Base-by-base conservation (phyloP, 2,888 invertebrate genomes). In the Clitarchus hookeri region DNA sequence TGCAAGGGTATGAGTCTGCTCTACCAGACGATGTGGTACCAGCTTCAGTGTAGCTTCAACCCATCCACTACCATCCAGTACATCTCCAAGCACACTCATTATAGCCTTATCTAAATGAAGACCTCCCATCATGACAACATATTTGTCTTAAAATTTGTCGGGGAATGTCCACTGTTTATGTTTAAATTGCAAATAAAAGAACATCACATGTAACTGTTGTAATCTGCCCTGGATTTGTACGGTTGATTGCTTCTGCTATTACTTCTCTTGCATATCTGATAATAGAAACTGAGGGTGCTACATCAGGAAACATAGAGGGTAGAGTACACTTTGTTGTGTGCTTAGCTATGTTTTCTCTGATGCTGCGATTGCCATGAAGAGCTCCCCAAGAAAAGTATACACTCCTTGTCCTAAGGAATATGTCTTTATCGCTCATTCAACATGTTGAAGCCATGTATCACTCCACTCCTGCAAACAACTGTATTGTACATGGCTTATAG, bases 301-400 rank as follows among this genome's bases (percentile, higher is more conserved):
- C 82, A 82, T 82, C 26, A 82, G 27, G 23, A 82, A 82, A 36
- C 82, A 82, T 82, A 25, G 82, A 36, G 25, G 27, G 27, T 6
- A 82, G 82, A 27, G 82, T 6, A 27, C 36, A 36, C 19, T 82
- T 82, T 82, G 82, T 82, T 44, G 36, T 27, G 44, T 82, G 82
- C 19, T 82, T 82, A 25, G 65, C 65, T 65, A 65, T 8, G 8
- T 65, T 65, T 65, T 65, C 23, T 65, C 23, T 65, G 65, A 65
- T 19, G 16, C 65, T 65, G 65, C 23, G 6, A 65, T 65, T 65
- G n/a, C n/a, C 23, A 65, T 65, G 65, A 0, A 65, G 16, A 65
- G 65, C 65, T 65, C 65, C 19, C n/a, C 65, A 65, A 65, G 65
- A 65, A 65, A 65, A n/a, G n/a, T 65, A 65, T 3, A 65, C 8